These are phyloP conservation scores for Corbicula japonica DNA, from an alignment of 2,888 invertebrate genomes.

Conservation along the genomic window DNA sequence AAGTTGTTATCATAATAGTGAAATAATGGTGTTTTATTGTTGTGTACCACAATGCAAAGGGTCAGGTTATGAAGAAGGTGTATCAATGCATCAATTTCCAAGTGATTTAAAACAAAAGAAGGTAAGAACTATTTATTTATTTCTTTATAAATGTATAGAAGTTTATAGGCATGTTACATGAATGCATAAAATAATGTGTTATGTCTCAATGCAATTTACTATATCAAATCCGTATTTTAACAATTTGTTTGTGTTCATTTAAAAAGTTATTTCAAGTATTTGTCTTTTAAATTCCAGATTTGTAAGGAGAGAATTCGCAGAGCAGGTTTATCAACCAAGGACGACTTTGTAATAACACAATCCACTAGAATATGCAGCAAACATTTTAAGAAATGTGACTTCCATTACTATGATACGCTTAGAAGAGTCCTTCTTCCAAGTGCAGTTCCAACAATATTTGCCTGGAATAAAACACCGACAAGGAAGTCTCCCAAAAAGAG, in stretches of 20 bases:
- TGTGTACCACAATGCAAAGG: background rate
- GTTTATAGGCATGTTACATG: too few species aligned
- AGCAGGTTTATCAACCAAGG: conserved; percentile 1
- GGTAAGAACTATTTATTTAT: background rate
- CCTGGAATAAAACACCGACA: background rate
- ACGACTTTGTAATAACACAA: background rate
- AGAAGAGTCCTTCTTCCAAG: background rate
- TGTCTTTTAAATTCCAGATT: too few species aligned
- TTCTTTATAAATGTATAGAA: too few species aligned
- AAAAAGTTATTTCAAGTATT: too few species aligned
- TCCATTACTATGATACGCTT: background rate
- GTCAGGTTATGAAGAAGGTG: background rate
- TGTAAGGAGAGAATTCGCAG: background rate
- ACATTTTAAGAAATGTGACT: conserved; percentile 2
- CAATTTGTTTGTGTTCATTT: too few species aligned
- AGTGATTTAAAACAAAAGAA: background rate
- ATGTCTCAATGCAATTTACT: too few species aligned
- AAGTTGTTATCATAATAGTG: background rate
- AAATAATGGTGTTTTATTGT: background rate
- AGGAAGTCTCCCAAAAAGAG: background rate
- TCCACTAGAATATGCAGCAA: background rate
- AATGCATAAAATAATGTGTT: too few species aligned
- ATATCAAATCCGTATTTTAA: too few species aligned
- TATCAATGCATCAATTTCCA: background rate
- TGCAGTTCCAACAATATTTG: background rate